phyloP scores from a whole-genome alignment of 2,797 vertebrate genomes.

The Danio aesculapii region DNA sequence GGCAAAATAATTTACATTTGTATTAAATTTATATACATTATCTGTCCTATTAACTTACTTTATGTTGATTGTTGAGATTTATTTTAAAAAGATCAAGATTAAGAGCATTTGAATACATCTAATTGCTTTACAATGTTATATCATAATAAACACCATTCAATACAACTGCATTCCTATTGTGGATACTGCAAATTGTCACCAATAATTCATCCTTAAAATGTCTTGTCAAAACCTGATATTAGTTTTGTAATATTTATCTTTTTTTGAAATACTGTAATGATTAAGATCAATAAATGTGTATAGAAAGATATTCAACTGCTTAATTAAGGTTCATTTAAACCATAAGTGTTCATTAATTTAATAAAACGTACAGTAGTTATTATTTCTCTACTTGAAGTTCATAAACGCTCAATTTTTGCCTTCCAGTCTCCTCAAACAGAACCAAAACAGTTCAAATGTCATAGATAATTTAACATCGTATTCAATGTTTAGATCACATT shows the following conservation, averaged over 20 bases:
- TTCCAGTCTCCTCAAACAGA: too few relatives aligned
- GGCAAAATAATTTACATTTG: not conserved
- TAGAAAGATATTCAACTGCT: not conserved
- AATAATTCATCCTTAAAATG: not conserved
- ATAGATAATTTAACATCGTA: too few relatives aligned
- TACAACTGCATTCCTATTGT: not conserved
- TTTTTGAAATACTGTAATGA: not conserved
- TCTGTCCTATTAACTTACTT: not conserved
- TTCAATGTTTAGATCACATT: too few relatives aligned
- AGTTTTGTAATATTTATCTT: not conserved
- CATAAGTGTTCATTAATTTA: too few relatives aligned
- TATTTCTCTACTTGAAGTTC: not conserved
- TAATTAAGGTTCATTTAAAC: not conserved
- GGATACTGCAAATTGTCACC: too few relatives aligned
- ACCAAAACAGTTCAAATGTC: too few relatives aligned
- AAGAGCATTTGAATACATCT: not conserved
- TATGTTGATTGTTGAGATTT: not conserved
- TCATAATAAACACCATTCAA: not conserved
- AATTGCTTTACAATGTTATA: not conserved
- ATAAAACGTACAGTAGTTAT: not conserved
- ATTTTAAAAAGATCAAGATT: not conserved
- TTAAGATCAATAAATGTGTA: not conserved
- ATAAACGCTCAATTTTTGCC: too few relatives aligned
- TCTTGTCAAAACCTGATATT: not conserved
- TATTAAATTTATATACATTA: not conserved